phyloP scores from a whole-genome alignment of 2,113 vertebrate species.

The Podocnemis expansa region DNA sequence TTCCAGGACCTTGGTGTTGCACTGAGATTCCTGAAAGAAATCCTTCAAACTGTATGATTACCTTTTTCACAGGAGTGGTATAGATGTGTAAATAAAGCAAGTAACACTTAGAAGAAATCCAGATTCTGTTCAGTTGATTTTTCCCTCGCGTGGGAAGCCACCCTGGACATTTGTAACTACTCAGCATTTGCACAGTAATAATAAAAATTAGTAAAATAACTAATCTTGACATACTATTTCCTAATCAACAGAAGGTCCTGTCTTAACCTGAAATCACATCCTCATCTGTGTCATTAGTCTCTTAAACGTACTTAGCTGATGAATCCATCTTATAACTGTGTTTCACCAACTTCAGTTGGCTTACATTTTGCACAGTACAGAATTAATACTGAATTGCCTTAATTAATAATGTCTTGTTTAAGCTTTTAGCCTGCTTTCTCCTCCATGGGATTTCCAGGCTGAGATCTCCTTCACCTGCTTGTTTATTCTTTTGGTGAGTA shows the following conservation, averaged over 20 bases:
- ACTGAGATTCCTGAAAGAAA: accelerated
- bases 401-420: constrained; percentile 7
- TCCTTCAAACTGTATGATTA: not conserved
- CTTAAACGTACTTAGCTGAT: not conserved
- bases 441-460: not conserved
- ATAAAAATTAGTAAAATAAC: constrained; percentile 26
- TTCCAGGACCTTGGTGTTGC: not conserved
- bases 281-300: not conserved
- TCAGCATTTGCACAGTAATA: not conserved
- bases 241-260: not conserved
- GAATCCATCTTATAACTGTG: too few relatives aligned
- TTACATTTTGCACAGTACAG: constrained; percentile 43
- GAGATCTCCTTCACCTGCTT: not conserved
- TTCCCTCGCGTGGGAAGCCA: not conserved
- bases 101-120: constrained; percentile 3
- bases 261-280: constrained; percentile 20
- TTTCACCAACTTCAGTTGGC: constrained; percentile 27
- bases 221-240: not conserved
- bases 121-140: not conserved
- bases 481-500: not conserved
- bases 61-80: not conserved
- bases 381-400: not conserved
- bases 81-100: constrained; percentile 14
- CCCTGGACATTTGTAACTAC: not conserved
- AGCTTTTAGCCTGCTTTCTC: constrained; percentile 17